Conservation (phyloP, 2,888 invertebrate species). For the Calliopum simillimum region DNA sequence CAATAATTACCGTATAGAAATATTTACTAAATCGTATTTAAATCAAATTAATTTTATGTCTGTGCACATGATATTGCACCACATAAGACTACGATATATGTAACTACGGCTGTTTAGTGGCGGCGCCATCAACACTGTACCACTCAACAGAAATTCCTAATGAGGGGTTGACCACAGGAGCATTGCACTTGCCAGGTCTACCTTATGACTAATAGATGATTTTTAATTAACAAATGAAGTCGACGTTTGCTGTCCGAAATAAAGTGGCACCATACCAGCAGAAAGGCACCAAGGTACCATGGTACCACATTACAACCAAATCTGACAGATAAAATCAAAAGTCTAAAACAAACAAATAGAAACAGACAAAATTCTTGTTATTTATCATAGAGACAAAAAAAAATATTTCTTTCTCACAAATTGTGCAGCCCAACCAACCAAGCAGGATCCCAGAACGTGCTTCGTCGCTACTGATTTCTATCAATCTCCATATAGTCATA, state of each 20-base stretch:
- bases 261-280: conserved; percentile 31
- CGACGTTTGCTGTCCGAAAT: conserved; percentile 60
- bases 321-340: too few species aligned
- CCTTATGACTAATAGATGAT: conserved; percentile 44
- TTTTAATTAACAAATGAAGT: conserved; percentile 61
- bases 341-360: conserved; percentile 1
- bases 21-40: too few species aligned
- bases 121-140: conserved; percentile 2
- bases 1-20: too few species aligned
- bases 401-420: too few species aligned
- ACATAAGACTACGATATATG: too few species aligned
- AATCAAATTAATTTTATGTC: too few species aligned
- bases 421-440: too few species aligned
- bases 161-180: conserved; percentile 51
- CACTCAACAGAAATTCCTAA: conserved; percentile 31
- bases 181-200: not conserved
- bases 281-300: conserved; percentile 42
- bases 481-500: too few species aligned
- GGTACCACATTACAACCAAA: conserved; percentile 45
- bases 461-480: too few species aligned
- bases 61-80: too few species aligned
- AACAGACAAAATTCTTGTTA: conserved; percentile 17
- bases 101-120: too few species aligned
- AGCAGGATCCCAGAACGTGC: too few species aligned
- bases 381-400: conserved; percentile 54